These are phyloP conservation scores for Pollachius pollachius DNA, from an alignment of 2,113 vertebrate species.

Conservation along the genomic window DNA sequence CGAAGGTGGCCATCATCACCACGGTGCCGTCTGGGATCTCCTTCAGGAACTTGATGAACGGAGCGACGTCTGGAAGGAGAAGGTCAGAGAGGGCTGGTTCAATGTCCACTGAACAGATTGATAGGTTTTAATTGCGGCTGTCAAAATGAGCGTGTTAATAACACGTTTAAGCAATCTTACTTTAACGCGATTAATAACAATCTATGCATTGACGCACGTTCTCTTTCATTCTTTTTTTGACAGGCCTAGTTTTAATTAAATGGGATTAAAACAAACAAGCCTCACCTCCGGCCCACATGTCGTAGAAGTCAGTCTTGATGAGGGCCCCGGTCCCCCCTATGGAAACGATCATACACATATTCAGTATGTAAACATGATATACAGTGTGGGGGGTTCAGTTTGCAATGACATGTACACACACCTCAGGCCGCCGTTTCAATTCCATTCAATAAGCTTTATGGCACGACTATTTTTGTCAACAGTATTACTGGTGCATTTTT, in stretches of 20 bases:
- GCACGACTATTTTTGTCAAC: neutral
- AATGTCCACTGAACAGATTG: too few species aligned
- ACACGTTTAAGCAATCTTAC: too few species aligned
- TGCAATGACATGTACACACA: too few species aligned
- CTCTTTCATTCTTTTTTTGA: too few species aligned
- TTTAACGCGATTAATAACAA: too few species aligned
- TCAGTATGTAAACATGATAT: neutral
- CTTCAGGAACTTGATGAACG: constrained; percentile 87
- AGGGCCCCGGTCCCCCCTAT: constrained; percentile 84
- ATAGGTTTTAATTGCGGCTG: too few species aligned
- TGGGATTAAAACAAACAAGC: neutral
- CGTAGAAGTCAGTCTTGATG: constrained; percentile 81
- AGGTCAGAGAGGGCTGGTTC: neutral
- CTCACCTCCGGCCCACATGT: constrained; percentile 96
- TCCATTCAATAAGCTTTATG: neutral
- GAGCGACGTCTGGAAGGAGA: constrained; percentile 79
- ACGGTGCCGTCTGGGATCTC: constrained; percentile 85
- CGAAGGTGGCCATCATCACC: constrained; percentile 92
- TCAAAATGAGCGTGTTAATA: too few species aligned
- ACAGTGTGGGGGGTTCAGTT: too few species aligned
- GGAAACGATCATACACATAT: neutral
- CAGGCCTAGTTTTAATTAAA: too few species aligned
- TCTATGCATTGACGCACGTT: too few species aligned
- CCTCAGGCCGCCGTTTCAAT: too few species aligned
- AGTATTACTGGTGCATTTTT: too few species aligned